A percentile compares a stretch with the other conserved stretches of the same genome.
These are phyloP conservation scores for Hirundo rustica DNA, from an alignment of 2,797 vertebrate species.

Conservation along the genomic window DNA sequence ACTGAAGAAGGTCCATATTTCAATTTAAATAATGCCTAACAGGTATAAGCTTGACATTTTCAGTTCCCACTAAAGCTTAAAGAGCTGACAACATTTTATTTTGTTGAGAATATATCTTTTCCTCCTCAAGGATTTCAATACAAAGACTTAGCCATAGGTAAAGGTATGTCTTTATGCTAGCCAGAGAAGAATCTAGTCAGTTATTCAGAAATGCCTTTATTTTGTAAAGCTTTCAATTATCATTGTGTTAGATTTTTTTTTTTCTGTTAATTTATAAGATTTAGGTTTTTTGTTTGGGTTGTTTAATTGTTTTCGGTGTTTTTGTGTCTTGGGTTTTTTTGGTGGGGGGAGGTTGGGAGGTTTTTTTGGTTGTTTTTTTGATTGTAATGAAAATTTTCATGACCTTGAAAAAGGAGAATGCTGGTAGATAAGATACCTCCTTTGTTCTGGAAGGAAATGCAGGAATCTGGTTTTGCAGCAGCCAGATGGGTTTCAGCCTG, in stretches of 20 bases:
- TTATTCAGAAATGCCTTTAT: neutral
- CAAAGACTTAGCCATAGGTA: neutral
- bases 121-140: neutral
- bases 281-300: neutral
- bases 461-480: neutral
- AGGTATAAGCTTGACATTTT: slow-evolving; percentile 72
- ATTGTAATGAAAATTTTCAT: neutral
- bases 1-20: slow-evolving; percentile 67
- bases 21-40: slow-evolving; percentile 73
- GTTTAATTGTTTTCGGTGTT: neutral
- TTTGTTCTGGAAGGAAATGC: neutral
- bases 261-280: neutral
- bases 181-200: neutral
- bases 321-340: neutral
- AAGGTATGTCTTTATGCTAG: neutral
- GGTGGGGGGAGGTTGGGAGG: rapidly evolving
- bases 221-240: neutral
- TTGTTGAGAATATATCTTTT: slow-evolving; percentile 44
- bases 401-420: neutral
- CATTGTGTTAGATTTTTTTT: neutral
- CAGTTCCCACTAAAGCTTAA: slow-evolving; percentile 60
- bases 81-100: slow-evolving; percentile 63
- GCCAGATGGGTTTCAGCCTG: neutral
- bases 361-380: neutral
- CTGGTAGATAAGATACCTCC: neutral